These are phyloP conservation scores for Microchirus variegatus DNA, from an alignment of 2,797 vertebrate genomes.

Conservation along the genomic window DNA sequence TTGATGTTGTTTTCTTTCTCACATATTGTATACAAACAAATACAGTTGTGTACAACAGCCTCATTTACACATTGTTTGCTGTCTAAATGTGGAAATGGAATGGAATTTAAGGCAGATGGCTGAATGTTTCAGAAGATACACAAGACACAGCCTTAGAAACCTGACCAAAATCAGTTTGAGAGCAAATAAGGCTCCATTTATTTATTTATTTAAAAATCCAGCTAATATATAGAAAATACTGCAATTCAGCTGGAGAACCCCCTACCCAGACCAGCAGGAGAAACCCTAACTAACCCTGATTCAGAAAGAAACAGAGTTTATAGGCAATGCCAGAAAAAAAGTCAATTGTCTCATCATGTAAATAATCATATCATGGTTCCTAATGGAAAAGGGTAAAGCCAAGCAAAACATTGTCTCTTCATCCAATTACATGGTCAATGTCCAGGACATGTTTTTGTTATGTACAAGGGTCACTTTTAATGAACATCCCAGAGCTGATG, in stretches of 20 bases:
- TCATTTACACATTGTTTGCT: too few relatives aligned
- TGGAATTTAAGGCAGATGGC: neutral
- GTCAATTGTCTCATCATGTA: too few relatives aligned
- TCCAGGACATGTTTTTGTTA: neutral
- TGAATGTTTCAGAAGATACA: neutral
- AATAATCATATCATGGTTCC: neutral
- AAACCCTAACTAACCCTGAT: too few relatives aligned
- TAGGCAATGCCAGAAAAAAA: too few relatives aligned
- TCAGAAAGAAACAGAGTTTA: too few relatives aligned
- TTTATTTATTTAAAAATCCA: neutral
- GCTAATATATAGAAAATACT: neutral
- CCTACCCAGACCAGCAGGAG: too few relatives aligned
- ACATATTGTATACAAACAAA: too few relatives aligned
- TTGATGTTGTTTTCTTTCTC: too few relatives aligned
- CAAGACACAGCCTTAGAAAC: neutral
- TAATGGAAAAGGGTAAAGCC: constrained; percentile 30
- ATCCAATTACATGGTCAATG: constrained; percentile 25
- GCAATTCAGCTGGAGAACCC: neutral
- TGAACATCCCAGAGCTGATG: constrained; percentile 34
- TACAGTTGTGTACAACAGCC: too few relatives aligned
- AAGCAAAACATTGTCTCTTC: constrained; percentile 22
- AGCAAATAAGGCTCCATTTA: neutral
- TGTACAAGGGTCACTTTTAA: constrained; percentile 55
- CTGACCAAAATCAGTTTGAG: neutral
- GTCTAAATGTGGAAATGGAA: neutral